Percentiles rank a stretch among this genome's conserved stretches.
Conservation (phyloP, 2,113 vertebrate species). For the Scytalopus superciliaris region DNA sequence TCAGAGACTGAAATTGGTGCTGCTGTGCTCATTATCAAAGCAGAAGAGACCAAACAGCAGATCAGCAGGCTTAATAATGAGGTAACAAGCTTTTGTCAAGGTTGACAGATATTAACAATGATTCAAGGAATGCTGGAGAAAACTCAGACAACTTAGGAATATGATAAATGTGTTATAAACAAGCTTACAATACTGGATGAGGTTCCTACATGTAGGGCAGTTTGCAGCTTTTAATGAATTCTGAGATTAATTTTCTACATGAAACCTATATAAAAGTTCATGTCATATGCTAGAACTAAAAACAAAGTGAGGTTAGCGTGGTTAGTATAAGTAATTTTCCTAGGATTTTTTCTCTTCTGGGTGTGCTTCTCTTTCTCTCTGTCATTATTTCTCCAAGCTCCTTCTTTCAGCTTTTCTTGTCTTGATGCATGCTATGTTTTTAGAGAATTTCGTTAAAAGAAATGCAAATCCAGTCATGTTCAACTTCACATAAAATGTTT, state of each 20-base stretch:
- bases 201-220: not conserved
- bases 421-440: not conserved
- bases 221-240: not conserved
- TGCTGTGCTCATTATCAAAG: constrained; percentile 79
- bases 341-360: not conserved
- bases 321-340: not conserved
- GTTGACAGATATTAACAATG: not conserved
- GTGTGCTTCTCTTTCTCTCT: not conserved
- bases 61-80: constrained; percentile 79
- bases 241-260: not conserved
- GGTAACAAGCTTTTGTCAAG: constrained; percentile 54
- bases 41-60: constrained; percentile 83
- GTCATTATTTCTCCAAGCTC: not conserved
- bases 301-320: not conserved
- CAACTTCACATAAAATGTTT: not conserved
- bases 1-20: constrained; percentile 78
- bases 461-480: not conserved
- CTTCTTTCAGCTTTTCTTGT: not conserved
- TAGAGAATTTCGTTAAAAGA: not conserved
- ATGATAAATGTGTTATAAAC: not conserved
- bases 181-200: not conserved
- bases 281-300: not conserved
- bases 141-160: not conserved
- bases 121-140: not conserved
- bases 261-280: not conserved